Base-by-base conservation (phyloP, 2,888 invertebrate species). In the Crossocerus cetratus region DNA sequence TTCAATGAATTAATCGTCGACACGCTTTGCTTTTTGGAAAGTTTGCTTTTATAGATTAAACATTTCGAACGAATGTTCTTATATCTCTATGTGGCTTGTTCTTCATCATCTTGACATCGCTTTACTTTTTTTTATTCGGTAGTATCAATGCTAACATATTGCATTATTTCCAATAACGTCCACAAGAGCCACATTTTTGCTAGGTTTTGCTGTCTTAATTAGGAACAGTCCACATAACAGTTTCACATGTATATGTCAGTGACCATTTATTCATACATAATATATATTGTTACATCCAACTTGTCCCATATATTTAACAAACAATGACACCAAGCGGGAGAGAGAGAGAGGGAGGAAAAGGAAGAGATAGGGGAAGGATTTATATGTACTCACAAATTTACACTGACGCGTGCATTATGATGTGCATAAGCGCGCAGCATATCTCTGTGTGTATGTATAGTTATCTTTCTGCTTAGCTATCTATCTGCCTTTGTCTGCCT, bases 71-170 rank as follows among this genome's bases (percentile, higher is more conserved):
- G 83, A 85, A 83, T 83, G 80, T 83, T 76, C 79, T 78, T 76
- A 80, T 79, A 83, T 79, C 80, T 84, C 78, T 82, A 88, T 89
- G 88, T 88, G 88, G 84, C 86, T 88, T 87, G 87, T 87, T 88
- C 87, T 83, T 77, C 85, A 84, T 87, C 85, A 83, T 83, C 85
- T 76, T 32, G 81, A 82, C 11, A 32, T 84, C 81, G 80, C 76
- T 81, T 75, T 91, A 90, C 69, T 88, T 88, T 44, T 74, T 69
- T 68, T 21, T 23, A 20, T 32, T 49, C 49, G 56, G 66, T 80
- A 80, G 74, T 74, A 45, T 76, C 63, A 65, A 77, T 14, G 23
- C 57, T 69, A 59, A 72, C n/a, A 65, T 69, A 49, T 69, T 73
- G 67, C 67, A 60, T 69, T 72, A 74, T 60, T 75, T 75, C 70